These are phyloP conservation scores for Catharus minimus DNA, from an alignment of 2,113 vertebrate genomes.

Conservation along the genomic window DNA sequence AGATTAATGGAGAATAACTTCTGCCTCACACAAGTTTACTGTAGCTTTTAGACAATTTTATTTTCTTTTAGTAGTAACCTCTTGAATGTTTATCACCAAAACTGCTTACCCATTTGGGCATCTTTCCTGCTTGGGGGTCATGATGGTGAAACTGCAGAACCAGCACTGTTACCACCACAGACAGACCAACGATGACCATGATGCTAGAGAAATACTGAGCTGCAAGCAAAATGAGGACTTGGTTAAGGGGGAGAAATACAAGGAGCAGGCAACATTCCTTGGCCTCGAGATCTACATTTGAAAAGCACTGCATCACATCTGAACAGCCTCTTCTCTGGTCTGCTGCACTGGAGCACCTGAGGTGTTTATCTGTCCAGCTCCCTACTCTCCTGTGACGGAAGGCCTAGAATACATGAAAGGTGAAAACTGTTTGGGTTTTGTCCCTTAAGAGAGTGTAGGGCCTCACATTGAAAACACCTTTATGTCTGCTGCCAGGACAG, in stretches of 20 bases:
- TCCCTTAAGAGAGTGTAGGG: neutral
- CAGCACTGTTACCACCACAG: slow-evolving; percentile 88
- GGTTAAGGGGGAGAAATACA: neutral
- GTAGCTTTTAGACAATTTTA: neutral
- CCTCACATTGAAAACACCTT: neutral
- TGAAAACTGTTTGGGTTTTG: neutral
- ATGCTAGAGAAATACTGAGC: slow-evolving; percentile 92
- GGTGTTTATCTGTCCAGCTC: neutral
- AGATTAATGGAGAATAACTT: neutral
- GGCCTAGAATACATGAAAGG: neutral
- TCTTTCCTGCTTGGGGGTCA: slow-evolving; percentile 88
- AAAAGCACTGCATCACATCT: neutral
- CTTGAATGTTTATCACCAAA: neutral
- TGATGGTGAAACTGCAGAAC: slow-evolving; percentile 92
- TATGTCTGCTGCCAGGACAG: neutral
- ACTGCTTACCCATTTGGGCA: slow-evolving; percentile 87
- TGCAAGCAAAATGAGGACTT: slow-evolving; percentile 33
- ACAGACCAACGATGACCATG: slow-evolving; percentile 90
- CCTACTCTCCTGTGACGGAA: neutral
- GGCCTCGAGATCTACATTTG: fast-evolving
- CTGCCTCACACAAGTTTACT: neutral
- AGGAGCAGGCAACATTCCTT: neutral
- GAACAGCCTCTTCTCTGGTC: neutral
- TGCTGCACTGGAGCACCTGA: neutral
- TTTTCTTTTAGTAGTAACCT: neutral